Evolutionary conservation across 2,888 invertebrate genomes (phyloP), one percentile per base, ranked within the genome.

Genomic region (Rhabditoides inermis): DNA sequence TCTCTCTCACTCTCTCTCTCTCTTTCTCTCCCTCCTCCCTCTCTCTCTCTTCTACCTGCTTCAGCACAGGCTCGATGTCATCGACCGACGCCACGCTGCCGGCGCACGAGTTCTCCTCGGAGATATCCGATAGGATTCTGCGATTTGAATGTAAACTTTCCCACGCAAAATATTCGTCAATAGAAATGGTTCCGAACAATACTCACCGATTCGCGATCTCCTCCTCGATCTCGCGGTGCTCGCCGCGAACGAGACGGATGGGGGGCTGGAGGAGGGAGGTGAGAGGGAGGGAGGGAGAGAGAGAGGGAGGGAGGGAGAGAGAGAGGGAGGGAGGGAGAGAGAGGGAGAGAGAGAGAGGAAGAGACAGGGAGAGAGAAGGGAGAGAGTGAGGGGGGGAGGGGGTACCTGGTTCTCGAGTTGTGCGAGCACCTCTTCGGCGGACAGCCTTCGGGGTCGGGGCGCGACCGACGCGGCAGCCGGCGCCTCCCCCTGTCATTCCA

Each of bases 191-290:
- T n/a, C n/a, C n/a, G n/a, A n/a, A n/a, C n/a, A n/a, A n/a, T n/a
- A n/a, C n/a, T n/a, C n/a, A n/a, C n/a, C 76, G 55, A 51, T 73
- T 76, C 7, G 76, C 76, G 26, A 76, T 66, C 48, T 76, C 76
- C 39, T 75, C 73, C 49, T 76, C 73, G 45, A 76, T 76, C 40
- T 69, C 63, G 30, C 75, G 58, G 15, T 63, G 52, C 49, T 73
- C 73, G 22, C 73, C 73, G 6, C 72, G 59, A 30, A 73, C 67
- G 63, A 73, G 65, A 45, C 70, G 50, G n/a, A 72, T 50, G 25
- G 73, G 74, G 6, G 65, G 53, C 53, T 65, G 42, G 23, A 49
- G 10, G 20, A 42, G 30, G n/a, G 6, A 39, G 20, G 6, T 20
- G 30, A 18, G 37, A n/a, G 15, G 26, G 22, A 30, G 35, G 28